Percentiles rank a stretch among this genome's conserved stretches.
phyloP scores from a whole-genome alignment of 2,888 invertebrate genomes.

The Dorcus parallelipipedus region DNA sequence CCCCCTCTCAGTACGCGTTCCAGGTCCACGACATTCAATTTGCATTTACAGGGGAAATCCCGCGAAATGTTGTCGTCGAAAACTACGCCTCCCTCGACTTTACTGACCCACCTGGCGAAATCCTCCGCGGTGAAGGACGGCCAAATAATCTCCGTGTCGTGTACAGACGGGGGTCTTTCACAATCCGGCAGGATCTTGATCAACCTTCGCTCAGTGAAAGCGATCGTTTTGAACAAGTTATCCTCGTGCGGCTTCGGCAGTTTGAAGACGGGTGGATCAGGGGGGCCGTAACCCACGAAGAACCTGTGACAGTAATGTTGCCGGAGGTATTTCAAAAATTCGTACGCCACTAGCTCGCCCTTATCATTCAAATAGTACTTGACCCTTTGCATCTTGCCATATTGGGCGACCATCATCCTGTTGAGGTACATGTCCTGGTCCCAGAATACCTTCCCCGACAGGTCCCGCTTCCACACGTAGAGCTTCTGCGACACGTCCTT shows the following conservation, averaged over 20 bases:
- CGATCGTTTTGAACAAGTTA: background rate
- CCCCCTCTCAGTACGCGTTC: too few relatives aligned
- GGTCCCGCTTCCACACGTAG: conserved; percentile 10
- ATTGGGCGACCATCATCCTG: conserved; percentile 1
- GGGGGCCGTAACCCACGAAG: conserved; percentile 10
- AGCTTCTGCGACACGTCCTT: conserved; percentile 10
- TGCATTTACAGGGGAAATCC: too few relatives aligned
- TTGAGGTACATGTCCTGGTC: conserved; percentile 5
- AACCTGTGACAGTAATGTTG: conserved; percentile 11
- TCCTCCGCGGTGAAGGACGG: too few relatives aligned
- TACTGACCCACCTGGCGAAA: too few relatives aligned
- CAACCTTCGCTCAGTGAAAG: conserved; percentile 2
- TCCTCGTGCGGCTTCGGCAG: background rate
- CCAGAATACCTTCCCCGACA: conserved; percentile 13
- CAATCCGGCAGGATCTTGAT: conserved; percentile 6
- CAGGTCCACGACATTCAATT: too few relatives aligned
- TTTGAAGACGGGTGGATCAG: conserved; percentile 7
- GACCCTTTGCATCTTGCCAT: conserved; percentile 2
- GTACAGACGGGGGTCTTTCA: too few relatives aligned
- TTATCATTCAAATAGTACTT: conserved; percentile 12
- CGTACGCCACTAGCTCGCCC: conserved; percentile 8
- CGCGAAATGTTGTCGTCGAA: too few relatives aligned
- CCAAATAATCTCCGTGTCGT: too few relatives aligned
- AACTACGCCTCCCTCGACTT: too few relatives aligned
- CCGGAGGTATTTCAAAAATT: conserved; percentile 7